Percentiles rank a stretch among this genome's conserved stretches.
These are phyloP conservation scores for Nebria salina DNA, from an alignment of 2,888 invertebrate genomes.

Conservation along the genomic window DNA sequence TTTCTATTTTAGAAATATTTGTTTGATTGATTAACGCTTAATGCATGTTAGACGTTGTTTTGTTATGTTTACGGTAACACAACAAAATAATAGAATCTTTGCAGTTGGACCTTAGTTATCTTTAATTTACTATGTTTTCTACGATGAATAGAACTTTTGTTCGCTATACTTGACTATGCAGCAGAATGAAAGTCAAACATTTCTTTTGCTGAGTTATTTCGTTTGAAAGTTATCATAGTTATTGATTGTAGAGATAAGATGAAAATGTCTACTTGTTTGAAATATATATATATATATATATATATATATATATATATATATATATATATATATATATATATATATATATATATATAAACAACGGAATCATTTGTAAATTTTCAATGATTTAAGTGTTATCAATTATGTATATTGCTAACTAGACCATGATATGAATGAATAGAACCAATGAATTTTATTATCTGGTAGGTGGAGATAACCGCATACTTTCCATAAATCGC, in stretches of 20 bases:
- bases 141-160: background rate
- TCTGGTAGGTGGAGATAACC: constrained; percentile 42
- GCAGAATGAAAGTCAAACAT: background rate
- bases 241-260: background rate
- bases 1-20: no score
- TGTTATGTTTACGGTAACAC: no score
- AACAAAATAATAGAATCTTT: background rate
- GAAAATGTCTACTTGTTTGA: background rate
- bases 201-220: background rate
- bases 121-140: background rate
- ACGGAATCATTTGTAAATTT: background rate
- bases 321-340: no score
- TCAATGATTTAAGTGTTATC: background rate
- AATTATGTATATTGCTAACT: background rate
- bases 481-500: constrained; percentile 4
- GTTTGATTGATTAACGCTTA: no score
- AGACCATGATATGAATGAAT: background rate
- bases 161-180: background rate
- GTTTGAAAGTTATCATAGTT: background rate
- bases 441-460: background rate
- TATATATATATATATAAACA: no score
- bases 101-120: background rate
- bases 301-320: no score
- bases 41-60: background rate
- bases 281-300: no score